Conservation (phyloP, 2,888 invertebrate species). For the Synergus laeviventris region DNA sequence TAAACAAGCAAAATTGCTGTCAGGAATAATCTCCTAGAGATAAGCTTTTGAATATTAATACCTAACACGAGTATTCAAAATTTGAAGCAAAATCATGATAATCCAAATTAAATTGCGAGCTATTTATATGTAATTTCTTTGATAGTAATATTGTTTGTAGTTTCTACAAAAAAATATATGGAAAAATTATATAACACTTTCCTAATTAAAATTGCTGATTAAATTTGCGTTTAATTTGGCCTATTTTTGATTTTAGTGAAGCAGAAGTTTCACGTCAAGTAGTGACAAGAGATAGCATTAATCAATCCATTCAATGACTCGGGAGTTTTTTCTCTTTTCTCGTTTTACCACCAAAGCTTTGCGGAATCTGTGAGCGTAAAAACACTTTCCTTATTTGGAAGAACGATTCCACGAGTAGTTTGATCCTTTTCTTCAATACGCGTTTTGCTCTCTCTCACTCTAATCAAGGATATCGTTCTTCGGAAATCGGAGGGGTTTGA, state of each 20-base stretch:
- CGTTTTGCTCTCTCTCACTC: neutral
- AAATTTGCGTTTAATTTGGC: neutral
- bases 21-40: neutral
- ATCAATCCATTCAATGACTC: conserved; percentile 30
- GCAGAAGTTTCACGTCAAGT: neutral
- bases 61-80: neutral
- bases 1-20: conserved; percentile 26
- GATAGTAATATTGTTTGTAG: no score
- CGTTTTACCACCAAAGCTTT: neutral
- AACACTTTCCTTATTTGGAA: conserved; percentile 1
- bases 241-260: neutral
- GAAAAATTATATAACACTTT: no score
- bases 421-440: conserved; percentile 18
- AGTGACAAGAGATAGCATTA: conserved; percentile 15
- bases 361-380: conserved; percentile 9
- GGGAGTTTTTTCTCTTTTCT: conserved; percentile 6
- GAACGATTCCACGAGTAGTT: conserved; percentile 12
- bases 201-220: neutral
- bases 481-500: neutral
- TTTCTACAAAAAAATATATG: no score
- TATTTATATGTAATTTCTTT: neutral
- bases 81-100: neutral
- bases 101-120: neutral
- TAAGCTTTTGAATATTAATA: neutral
- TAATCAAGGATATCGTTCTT: conserved; percentile 9